phyloP scores from a whole-genome alignment of 2,797 vertebrate species.

The Scarus forsteni region DNA sequence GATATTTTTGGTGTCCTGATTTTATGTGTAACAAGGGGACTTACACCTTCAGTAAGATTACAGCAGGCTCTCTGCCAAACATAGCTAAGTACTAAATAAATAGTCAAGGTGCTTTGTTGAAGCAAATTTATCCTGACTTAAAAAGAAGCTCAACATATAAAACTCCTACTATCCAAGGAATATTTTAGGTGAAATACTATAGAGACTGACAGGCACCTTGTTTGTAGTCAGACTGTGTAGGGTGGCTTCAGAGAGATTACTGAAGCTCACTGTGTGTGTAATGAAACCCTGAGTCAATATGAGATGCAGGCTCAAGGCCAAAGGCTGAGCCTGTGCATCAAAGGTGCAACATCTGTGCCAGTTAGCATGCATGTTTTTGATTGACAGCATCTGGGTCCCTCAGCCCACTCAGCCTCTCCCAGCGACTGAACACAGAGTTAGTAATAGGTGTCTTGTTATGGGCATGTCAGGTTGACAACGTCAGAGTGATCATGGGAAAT shows the following conservation, averaged over 20 bases:
- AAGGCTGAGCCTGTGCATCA: constrained; percentile 66
- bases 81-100: constrained; percentile 33
- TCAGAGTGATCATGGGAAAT: constrained; percentile 77
- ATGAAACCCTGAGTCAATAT: constrained; percentile 82
- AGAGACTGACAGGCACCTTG: constrained; percentile 74
- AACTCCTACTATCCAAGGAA: constrained; percentile 48
- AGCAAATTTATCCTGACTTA: constrained; percentile 54
- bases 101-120: constrained; percentile 31
- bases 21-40: constrained; percentile 29
- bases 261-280: constrained; percentile 81
- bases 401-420: constrained; percentile 45
- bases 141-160: constrained; percentile 53
- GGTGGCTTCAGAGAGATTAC: constrained; percentile 81
- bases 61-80: constrained; percentile 30
- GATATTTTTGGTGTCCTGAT: neutral
- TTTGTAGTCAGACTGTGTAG: constrained; percentile 75
- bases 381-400: constrained; percentile 64
- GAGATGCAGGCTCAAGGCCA: constrained; percentile 79
- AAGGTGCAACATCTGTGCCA: constrained; percentile 49
- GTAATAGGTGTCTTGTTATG: constrained; percentile 76
- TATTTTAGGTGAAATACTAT: constrained; percentile 51
- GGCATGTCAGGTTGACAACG: constrained; percentile 71
- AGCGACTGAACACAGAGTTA: constrained; percentile 61
- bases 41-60: constrained; percentile 42
- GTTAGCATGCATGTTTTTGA: constrained; percentile 50